These are phyloP conservation scores for Haemorhous mexicanus DNA, from an alignment of 2,113 vertebrate species.

Conservation along the genomic window DNA sequence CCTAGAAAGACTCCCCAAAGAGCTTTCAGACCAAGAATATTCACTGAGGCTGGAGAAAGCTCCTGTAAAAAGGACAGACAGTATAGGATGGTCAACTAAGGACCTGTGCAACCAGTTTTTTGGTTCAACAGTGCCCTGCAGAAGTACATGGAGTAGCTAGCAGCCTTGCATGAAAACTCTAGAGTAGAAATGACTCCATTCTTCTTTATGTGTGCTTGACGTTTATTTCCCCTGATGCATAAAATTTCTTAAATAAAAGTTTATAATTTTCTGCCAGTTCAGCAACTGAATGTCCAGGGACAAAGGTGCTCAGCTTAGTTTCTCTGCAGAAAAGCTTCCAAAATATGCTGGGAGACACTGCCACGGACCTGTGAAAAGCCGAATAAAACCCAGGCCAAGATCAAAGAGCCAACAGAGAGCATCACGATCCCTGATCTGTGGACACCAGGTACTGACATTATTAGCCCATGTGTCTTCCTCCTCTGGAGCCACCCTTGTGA, in stretches of 20 bases:
- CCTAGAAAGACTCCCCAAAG: background rate
- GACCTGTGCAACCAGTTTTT: background rate
- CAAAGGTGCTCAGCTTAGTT: background rate
- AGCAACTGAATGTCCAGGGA: background rate
- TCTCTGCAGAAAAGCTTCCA: background rate
- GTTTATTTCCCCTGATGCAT: slow-evolving; percentile 1
- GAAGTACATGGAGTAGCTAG: background rate
- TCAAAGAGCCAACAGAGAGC: background rate
- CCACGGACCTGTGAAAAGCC: background rate
- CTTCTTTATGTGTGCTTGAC: background rate
- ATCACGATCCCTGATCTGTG: background rate
- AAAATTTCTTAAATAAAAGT: background rate
- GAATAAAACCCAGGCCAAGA: background rate
- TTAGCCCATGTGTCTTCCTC: background rate
- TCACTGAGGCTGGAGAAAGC: background rate
- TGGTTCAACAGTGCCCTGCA: background rate
- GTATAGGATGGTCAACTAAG: background rate
- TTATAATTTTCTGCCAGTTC: background rate
- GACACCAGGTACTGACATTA: background rate
- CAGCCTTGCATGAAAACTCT: background rate
- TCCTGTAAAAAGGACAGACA: background rate
- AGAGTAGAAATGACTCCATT: background rate
- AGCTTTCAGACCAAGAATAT: background rate
- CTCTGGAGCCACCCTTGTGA: background rate
- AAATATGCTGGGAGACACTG: background rate